Evolutionary conservation across 2,888 invertebrate species (phyloP).

Genomic region (Fragum whitleyi): DNA sequence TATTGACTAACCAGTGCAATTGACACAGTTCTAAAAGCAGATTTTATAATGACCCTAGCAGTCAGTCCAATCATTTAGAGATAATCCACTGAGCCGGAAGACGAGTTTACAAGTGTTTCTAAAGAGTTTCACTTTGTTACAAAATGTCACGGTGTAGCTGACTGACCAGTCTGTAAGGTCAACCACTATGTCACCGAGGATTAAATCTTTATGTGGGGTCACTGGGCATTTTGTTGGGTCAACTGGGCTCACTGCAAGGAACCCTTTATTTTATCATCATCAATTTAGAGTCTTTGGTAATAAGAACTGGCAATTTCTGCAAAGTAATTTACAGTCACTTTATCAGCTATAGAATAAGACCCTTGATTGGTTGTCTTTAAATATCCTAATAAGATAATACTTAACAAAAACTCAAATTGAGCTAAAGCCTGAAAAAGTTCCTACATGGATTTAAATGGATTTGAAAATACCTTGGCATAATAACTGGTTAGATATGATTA

Average conservation of each 20-base stretch:
- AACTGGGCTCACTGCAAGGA: neutral
- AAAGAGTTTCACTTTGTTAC: slow-evolving; percentile 13
- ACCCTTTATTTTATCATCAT: neutral
- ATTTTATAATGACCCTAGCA: neutral
- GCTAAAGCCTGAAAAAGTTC: too few relatives aligned
- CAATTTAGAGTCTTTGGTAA: too few relatives aligned
- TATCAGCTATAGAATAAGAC: neutral
- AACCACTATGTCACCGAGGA: slow-evolving; percentile 12
- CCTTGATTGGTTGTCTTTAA: neutral
- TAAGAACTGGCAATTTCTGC: too few relatives aligned
- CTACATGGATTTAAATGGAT: too few relatives aligned
- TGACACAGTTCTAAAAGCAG: too few relatives aligned
- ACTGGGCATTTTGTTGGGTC: slow-evolving; percentile 20
- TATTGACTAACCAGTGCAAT: too few relatives aligned
- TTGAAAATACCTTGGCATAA: too few relatives aligned
- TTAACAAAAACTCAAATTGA: too few relatives aligned
- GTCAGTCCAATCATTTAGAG: neutral
- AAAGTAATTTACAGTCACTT: too few relatives aligned
- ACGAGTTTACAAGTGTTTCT: slow-evolving; percentile 23
- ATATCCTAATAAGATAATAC: too few relatives aligned
- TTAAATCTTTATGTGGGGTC: slow-evolving; percentile 31
- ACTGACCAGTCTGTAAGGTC: neutral
- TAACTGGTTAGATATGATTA: too few relatives aligned
- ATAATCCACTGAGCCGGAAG: slow-evolving; percentile 31
- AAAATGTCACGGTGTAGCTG: slow-evolving; percentile 13